Base-by-base conservation (phyloP, 2,888 invertebrate genomes). In the Oligia fasciuncula region DNA sequence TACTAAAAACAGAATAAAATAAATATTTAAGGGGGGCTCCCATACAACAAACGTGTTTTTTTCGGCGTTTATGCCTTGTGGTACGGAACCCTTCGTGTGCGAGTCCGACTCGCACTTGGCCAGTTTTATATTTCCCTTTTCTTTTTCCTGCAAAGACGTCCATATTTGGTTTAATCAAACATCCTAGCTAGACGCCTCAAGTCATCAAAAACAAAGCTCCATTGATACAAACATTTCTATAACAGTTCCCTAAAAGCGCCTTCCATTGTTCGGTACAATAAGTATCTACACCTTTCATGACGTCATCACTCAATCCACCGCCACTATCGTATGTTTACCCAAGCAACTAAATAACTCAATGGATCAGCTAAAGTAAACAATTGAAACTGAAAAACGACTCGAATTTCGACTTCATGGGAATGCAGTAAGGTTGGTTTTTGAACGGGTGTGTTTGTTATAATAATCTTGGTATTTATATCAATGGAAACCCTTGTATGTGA, bases 401-500 rank as follows among this genome's bases (percentile, higher is more conserved):
- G 0, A 49, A 65, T 54, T n/a, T 60, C 35, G 60, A 81, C 74
- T 77, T 76, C 89, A 85, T 75, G 0, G 0, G 1, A 2, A n/a
- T 2, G 1, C 0, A 0, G 19, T 89, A 90, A 84, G 85, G 89
- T 88, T 76, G 51, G 84, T 43, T 77, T 76, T 88, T 4, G 68
- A 70, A 43, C 70, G 77, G 17, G 0, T 54, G 40, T 0, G 13
- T 65, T 54, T 81, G 73, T 77, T 70, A 62, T 73, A 63, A 69
- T 87, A 84, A 79, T 86, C 84, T 85, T 87, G 87, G 90, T 88
- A 91, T 90, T 88, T 86, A 90, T 93, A 94, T 94, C 93, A 94
- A 94, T 94, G 93, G 93, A 90, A 91, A 92, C 93, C 91, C 93
- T 95, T 94, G 94, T 94, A 91, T 92, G 92, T 93, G 95, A 94